Conservation (phyloP, 1,140 invertebrate genomes). For the Drosophila orosa region DNA sequence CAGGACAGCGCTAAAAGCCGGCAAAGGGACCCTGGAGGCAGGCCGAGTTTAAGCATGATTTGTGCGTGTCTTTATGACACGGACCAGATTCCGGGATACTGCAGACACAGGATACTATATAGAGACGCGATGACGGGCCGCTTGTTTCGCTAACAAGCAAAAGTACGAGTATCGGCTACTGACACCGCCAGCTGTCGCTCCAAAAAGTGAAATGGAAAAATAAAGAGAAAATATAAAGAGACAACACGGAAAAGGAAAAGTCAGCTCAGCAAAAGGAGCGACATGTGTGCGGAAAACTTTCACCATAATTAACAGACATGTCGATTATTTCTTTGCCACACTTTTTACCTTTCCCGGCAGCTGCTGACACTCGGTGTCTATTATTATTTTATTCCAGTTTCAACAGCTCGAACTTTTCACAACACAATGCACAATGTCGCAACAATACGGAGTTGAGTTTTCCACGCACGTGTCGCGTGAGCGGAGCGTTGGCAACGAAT, state of each 20-base stretch:
- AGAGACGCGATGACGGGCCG: slow-evolving; percentile 37
- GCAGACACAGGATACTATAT: slow-evolving; percentile 24
- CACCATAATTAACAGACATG: slow-evolving; percentile 83
- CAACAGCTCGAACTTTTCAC: slow-evolving; percentile 68
- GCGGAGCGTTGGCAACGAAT: slow-evolving; percentile 68
- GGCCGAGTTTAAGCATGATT: slow-evolving; percentile 75
- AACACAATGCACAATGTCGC: slow-evolving; percentile 51
- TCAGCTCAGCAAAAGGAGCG: slow-evolving; percentile 55
- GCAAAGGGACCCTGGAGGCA: slow-evolving; percentile 19
- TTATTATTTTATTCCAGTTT: slow-evolving; percentile 60
- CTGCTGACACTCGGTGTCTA: slow-evolving; percentile 47
- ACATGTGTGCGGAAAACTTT: slow-evolving; percentile 67
- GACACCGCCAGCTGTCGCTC: slow-evolving; percentile 70
- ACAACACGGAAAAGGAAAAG: slow-evolving; percentile 37
- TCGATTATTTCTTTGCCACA: slow-evolving; percentile 78
- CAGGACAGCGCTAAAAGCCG: slow-evolving; percentile 51
- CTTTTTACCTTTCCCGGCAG: slow-evolving; percentile 77
- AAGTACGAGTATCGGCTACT: slow-evolving; percentile 26
- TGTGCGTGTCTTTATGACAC: slow-evolving; percentile 82
- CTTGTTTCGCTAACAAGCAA: slow-evolving; percentile 66
- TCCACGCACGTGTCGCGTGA: slow-evolving; percentile 76
- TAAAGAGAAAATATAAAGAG: slow-evolving; percentile 22
- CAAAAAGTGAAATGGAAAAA: slow-evolving; percentile 46
- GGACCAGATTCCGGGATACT: slow-evolving; percentile 36
- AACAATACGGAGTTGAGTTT: slow-evolving; percentile 58